Base-by-base conservation (phyloP, 2,797 vertebrate genomes). In the Buceros bicornis region DNA sequence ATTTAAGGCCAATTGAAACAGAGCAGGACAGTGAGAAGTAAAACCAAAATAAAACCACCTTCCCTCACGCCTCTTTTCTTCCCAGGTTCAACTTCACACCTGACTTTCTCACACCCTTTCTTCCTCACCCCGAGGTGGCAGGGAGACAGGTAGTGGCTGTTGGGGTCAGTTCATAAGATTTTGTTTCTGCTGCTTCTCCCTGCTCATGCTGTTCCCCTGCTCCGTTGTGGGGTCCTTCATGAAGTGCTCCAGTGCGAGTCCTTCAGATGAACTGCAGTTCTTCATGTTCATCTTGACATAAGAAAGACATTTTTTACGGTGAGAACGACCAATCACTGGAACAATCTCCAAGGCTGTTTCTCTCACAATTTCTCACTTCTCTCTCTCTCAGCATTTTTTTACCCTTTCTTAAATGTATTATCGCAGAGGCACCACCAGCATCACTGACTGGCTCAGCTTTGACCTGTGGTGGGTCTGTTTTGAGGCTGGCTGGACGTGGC, bases 111-210 rank as follows among this genome's bases (percentile, higher is more conserved):
- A 33, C 33, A 42, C 6, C 8, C 8, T 10, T 72, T 9, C 17
- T 86, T 86, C 31, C 22, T 86, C 22, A 13, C 21, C 2, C 3
- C 3, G 4, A 25, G 8, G 10, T 50, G 3, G 2, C 15, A 53
- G 14, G 10, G 2, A 8, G 17, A 29, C 2, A 6, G 21, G 19
- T 43, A 31, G 54, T 42, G 13, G 13, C 6, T 5, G 2, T 0
- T 47, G 10, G 33, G 10, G 62, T 76, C 58, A 60, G 31, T 45
- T 79, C 21, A 20, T 7, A 66, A 64, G 47, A 25, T 33, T 86
- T 67, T 1, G 6, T 43, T 20, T 77, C 47, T 80, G 64, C 33
- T 6, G 3, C 18, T 65, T 28, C 20, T 54, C 73, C 64, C 31
- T 72, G 9, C 11, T 61, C 31, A 31, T 13, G 12, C 21, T 82